These are phyloP conservation scores for Embidobia sp. DNA, from an alignment of 2,888 invertebrate genomes.

Conservation along the genomic window DNA sequence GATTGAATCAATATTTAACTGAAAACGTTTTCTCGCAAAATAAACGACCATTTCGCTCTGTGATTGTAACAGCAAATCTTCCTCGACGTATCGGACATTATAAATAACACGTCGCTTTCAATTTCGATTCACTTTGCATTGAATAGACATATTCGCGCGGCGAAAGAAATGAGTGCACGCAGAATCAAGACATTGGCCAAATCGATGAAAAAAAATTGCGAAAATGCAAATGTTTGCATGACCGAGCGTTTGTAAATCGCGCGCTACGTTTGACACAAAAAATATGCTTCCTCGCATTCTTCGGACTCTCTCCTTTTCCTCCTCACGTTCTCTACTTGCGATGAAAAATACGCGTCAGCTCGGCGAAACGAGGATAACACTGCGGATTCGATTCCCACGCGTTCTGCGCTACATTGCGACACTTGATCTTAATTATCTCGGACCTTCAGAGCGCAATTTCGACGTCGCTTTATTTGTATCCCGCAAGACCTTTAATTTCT, in stretches of 20 bases:
- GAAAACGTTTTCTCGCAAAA: not conserved
- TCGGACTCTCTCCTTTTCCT: constrained; percentile 27
- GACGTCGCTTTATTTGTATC: constrained; percentile 4
- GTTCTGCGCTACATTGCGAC: constrained; percentile 31
- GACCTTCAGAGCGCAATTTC: constrained; percentile 18
- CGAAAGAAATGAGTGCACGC: constrained; percentile 4
- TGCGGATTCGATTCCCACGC: constrained; percentile 44
- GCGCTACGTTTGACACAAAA: constrained; percentile 15
- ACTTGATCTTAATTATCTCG: constrained; percentile 27
- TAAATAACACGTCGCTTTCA: constrained; percentile 5
- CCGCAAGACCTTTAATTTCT: not conserved
- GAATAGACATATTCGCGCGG: constrained; percentile 14
- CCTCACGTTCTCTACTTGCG: constrained; percentile 26
- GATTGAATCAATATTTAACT: not conserved
- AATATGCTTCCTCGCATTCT: constrained; percentile 22
- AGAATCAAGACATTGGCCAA: constrained; percentile 5
- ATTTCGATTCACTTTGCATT: constrained; percentile 23
- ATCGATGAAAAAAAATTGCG: constrained; percentile 1
- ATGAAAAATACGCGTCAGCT: constrained; percentile 25
- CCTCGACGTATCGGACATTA: not conserved
- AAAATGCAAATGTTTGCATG: not conserved
- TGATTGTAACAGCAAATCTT: not conserved
- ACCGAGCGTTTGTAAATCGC: constrained; percentile 1
- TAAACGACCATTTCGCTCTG: not conserved
- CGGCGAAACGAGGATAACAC: constrained; percentile 40